Percentiles rank a stretch among this genome's conserved stretches.
Conservation (phyloP, 1,140 invertebrate genomes). For the Drosophila bocki region DNA sequence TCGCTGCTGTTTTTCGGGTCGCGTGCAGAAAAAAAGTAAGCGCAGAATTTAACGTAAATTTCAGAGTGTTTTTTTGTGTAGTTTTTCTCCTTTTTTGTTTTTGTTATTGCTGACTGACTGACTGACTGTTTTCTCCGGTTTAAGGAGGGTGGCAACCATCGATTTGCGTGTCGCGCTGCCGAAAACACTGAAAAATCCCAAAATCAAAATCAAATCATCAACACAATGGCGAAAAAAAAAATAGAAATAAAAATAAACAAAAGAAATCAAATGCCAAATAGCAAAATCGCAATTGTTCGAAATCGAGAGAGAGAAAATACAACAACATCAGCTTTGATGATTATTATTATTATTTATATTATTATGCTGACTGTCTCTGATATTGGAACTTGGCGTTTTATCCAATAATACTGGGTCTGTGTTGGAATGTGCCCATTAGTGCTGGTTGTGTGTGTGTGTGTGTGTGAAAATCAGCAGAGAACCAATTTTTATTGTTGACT, state of each 20-base stretch:
- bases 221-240: constrained; percentile 5
- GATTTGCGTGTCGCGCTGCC: constrained; percentile 76
- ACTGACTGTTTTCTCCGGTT: constrained; percentile 29
- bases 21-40: constrained; percentile 72
- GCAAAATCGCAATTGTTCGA: constrained; percentile 44
- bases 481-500: neutral
- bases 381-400: constrained; percentile 21
- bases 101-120: constrained; percentile 15
- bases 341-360: constrained; percentile 38
- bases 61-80: constrained; percentile 30
- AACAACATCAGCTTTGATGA: neutral
- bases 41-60: constrained; percentile 73
- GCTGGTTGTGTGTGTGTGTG: constrained; percentile 2
- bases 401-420: constrained; percentile 3
- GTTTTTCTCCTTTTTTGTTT: constrained; percentile 6
- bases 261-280: constrained; percentile 69
- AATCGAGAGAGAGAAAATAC: neutral
- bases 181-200: constrained; percentile 38
- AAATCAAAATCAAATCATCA: constrained; percentile 36
- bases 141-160: constrained; percentile 77
- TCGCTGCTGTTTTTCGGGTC: constrained; percentile 48
- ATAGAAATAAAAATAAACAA: constrained; percentile 35
- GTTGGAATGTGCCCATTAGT: constrained; percentile 6
- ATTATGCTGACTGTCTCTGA: constrained; percentile 21
- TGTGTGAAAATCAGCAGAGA: constrained; percentile 12